Evolutionary conservation across 92 coral and sea anemone species (phyloP), one percentile per base, ranked within the genome.

Genomic region (Muricea muricata): DNA sequence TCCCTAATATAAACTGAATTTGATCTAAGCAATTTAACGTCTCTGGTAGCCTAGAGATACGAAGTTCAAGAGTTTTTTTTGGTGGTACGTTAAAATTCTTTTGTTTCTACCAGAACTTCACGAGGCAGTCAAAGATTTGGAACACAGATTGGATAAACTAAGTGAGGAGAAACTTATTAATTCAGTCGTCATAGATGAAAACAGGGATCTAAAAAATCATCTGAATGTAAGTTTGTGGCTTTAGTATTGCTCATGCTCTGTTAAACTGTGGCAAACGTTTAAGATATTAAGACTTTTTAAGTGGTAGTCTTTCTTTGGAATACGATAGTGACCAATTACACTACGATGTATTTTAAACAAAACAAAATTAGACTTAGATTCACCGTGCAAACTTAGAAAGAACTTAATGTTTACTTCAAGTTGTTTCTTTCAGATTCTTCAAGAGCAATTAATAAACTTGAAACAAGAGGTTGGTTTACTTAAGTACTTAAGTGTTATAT

Each of bases 111-210:
- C 60, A 90, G 93, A 90, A 18, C 93, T 95, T 29, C 86, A 84
- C 29, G 60, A 91, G 25, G 87, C 88, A 65, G 91, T 95, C 37
- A 83, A 78, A 37, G 76, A 78, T 32, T 81, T 95, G 76, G 98
- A 95, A 75, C 69, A 73, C 25, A 86, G 93, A 80, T 75, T 93
- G 13, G 92, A 82, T 24, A 85, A 95, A 54, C 81, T 95, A 13
- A 87, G 83, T 39, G 89, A 91, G 45, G 93, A 90, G 52, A 95
- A 88, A 73, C 52, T 89, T 14, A 85, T 88, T 14, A 87, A 93
- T 69, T 92, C 90, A 7, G 81, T 88, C 2, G 90, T 87, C 18
- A 80, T 90, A 76, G 88, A 85, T 56, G 90, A 90, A 10, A 93
- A 93, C 63, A 83, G 79, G 4, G 35, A 73, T 4, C 78, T 93